Percentiles rank a stretch among this genome's conserved stretches.
Conservation (phyloP, 2,113 vertebrate species). For the Montifringilla adamsi region DNA sequence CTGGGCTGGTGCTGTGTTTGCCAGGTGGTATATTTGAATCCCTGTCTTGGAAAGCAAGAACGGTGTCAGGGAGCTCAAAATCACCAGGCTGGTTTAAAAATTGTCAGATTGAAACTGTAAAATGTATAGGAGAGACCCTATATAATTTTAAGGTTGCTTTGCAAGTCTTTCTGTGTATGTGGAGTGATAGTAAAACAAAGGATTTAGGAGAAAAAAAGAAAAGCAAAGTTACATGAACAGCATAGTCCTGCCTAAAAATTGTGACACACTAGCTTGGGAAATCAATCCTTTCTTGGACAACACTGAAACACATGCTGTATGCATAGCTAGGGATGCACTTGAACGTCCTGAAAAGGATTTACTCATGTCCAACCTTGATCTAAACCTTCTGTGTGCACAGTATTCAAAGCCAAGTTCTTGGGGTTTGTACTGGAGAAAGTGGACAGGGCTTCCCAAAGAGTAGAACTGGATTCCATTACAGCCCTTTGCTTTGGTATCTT, state of each 20-base stretch:
- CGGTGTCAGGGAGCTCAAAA: not conserved
- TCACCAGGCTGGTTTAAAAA: not conserved
- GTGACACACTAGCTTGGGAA: not conserved
- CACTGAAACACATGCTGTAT: not conserved
- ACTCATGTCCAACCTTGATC: not conserved
- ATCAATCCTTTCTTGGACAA: not conserved
- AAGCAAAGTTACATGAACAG: not conserved
- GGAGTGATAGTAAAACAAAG: not conserved
- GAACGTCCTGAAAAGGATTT: not conserved
- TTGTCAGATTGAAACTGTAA: not conserved
- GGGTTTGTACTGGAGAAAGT: accelerated
- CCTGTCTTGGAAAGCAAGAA: not conserved
- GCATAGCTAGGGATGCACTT: not conserved
- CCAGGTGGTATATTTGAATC: not conserved
- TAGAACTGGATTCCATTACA: not conserved
- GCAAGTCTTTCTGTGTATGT: not conserved
- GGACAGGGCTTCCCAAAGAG: not conserved
- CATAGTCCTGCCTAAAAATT: not conserved
- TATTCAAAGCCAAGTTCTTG: not conserved
- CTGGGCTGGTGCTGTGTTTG: not conserved
- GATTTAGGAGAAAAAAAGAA: not conserved
- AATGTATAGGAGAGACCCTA: not conserved
- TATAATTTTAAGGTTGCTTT: not conserved
- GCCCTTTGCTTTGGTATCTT: not conserved
- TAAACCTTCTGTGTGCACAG: not conserved